Evolutionary conservation across 2,888 invertebrate species (phyloP).

Genomic region (Disparrhopalites patrizii): DNA sequence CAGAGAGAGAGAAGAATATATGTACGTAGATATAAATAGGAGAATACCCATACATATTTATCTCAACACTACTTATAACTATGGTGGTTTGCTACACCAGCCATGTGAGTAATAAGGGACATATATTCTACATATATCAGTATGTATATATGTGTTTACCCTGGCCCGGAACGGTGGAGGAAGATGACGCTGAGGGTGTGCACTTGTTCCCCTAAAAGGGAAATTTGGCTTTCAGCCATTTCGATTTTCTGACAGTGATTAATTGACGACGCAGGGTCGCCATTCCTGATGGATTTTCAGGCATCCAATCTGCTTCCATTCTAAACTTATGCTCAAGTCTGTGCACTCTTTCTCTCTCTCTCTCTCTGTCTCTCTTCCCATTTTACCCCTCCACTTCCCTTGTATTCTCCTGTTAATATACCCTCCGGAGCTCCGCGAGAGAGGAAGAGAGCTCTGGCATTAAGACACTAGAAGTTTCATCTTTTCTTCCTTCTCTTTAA

Average conservation of each 20-base stretch:
- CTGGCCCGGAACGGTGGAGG: constrained; percentile 9
- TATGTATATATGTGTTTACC: too few species aligned
- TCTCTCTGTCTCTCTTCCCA: neutral
- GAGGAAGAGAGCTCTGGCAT: too few species aligned
- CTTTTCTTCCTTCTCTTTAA: too few species aligned
- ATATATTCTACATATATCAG: neutral
- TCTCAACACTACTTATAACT: too few species aligned
- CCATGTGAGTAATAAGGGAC: too few species aligned
- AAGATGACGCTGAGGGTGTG: constrained; percentile 29
- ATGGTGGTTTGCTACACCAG: too few species aligned
- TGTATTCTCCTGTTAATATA: too few species aligned
- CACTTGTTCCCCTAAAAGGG: constrained; percentile 46
- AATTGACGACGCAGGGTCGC: constrained; percentile 49
- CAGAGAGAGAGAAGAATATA: neutral
- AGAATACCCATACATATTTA: too few species aligned
- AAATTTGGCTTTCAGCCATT: constrained; percentile 49
- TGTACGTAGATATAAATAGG: neutral
- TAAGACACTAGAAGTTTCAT: too few species aligned
- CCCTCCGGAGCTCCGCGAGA: too few species aligned
- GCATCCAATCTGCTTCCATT: constrained; percentile 47
- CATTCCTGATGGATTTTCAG: constrained; percentile 48
- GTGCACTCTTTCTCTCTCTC: constrained; percentile 3
- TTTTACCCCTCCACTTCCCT: neutral
- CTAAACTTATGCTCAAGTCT: constrained; percentile 18
- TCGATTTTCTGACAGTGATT: constrained; percentile 49